A percentile compares a stretch with the other conserved stretches of the same genome.
Evolutionary conservation across 2,113 vertebrate species (phyloP).

Genomic region (Oncorhynchus nerka): DNA sequence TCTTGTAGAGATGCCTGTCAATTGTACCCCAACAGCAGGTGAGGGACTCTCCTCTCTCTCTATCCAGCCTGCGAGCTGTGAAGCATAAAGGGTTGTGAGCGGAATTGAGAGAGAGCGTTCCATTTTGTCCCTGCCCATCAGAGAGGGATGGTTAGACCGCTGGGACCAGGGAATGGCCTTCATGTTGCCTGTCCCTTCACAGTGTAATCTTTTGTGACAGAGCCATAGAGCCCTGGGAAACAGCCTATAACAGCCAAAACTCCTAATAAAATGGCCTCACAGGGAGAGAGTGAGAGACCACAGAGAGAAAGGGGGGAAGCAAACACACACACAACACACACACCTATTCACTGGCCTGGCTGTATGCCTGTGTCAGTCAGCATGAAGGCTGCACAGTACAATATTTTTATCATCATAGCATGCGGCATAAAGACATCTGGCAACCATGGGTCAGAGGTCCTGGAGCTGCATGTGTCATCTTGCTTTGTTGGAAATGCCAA

Average conservation of each 20-base stretch:
- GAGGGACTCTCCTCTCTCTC: background rate
- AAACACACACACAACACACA: background rate
- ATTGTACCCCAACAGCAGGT: background rate
- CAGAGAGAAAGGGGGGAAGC: background rate
- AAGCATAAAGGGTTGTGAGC: background rate
- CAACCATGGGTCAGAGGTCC: background rate
- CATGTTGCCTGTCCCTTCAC: background rate
- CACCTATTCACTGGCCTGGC: background rate
- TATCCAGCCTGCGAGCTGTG: background rate
- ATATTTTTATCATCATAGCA: background rate
- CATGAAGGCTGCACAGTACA: background rate
- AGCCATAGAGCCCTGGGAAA: background rate
- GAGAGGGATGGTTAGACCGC: background rate
- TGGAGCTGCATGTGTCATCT: background rate
- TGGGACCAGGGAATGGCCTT: background rate
- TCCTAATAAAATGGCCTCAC: background rate
- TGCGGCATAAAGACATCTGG: background rate
- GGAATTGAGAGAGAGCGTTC: background rate
- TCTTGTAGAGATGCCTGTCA: no score
- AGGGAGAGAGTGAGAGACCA: background rate
- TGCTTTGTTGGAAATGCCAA: background rate
- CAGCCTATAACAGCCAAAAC: background rate
- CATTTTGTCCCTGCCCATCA: background rate
- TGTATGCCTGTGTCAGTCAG: background rate
- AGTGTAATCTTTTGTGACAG: conserved; percentile 7